A percentile compares a stretch with the other conserved stretches of the same genome.
Evolutionary conservation across 2,888 invertebrate genomes (phyloP).

Genomic region (Cenopis cana): DNA sequence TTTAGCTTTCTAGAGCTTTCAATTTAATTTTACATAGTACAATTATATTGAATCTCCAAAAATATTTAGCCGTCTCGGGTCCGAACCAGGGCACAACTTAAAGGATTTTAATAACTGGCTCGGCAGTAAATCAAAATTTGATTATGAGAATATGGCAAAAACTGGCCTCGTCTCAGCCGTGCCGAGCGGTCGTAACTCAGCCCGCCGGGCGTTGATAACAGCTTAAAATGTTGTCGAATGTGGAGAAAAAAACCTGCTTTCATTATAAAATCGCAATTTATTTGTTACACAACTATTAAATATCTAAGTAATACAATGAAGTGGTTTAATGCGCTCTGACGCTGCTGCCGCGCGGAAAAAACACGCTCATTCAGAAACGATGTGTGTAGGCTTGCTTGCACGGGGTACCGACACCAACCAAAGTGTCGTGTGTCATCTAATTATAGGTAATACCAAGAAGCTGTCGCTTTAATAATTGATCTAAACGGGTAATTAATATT

Average conservation of each 20-base stretch:
- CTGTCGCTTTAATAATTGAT: too few species aligned
- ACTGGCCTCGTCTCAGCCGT: constrained; percentile 52
- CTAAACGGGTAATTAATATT: too few species aligned
- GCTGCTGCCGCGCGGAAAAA: constrained; percentile 61
- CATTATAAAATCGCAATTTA: constrained; percentile 66
- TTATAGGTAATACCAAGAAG: background rate
- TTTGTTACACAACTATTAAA: constrained; percentile 70
- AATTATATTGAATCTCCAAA: constrained; percentile 50
- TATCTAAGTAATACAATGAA: constrained; percentile 76
- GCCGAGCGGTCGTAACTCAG: constrained; percentile 63
- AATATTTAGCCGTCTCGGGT: constrained; percentile 51
- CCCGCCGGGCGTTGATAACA: constrained; percentile 63
- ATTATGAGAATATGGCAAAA: constrained; percentile 71
- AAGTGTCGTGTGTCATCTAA: background rate
- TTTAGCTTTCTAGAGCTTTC: constrained; percentile 9
- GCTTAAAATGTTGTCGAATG: constrained; percentile 68
- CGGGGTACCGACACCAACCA: constrained; percentile 50
- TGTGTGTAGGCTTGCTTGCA: constrained; percentile 53
- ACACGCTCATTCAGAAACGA: constrained; percentile 58
- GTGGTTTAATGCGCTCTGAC: constrained; percentile 63
- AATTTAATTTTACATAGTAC: constrained; percentile 32
- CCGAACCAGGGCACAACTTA: constrained; percentile 56
- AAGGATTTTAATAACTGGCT: constrained; percentile 69
- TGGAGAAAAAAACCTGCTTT: constrained; percentile 62
- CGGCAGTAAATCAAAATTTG: constrained; percentile 77